Evolutionary conservation across 2,797 vertebrate species (phyloP), one percentile per base, ranked within the genome.

Genomic region (Sternotherus odoratus): DNA sequence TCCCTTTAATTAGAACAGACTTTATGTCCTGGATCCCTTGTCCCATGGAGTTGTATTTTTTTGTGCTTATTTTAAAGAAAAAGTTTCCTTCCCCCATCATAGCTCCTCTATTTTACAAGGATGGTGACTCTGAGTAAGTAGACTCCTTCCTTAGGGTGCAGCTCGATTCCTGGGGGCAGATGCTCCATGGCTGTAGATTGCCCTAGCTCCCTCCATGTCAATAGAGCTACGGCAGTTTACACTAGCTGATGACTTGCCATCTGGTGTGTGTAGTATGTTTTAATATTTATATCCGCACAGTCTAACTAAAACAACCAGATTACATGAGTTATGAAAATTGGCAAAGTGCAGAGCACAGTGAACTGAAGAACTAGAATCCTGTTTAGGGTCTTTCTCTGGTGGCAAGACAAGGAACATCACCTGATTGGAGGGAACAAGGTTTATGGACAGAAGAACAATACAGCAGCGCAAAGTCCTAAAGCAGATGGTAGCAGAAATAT

Each of bases 361-460:
- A 92, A 79, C 4, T 89, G 83, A 86, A 66, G 79, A 83, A 12
- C 28, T 75, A 85, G 10, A 30, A 77, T n/a, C 54, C 49, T 12
- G 77, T 75, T 56, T 90, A 83, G 56, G 72, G 51, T 57, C 77
- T 89, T 87, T 93, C 90, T 80, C 95, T 95, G 2, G 92, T 91
- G 94, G 93, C 88, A 85, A 53, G 60, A 4, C 0, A 26, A 54
- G 75, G 79, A 33, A 95, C 21, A 48, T 26, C 28, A 63, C 74
- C 46, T 36, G 49, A 36, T 78, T 26, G 69, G 82, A 77, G 49
- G 77, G 85, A 92, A 87, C 72, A 56, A 50, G 5, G 3, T 66
- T 28, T 63, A 12, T 50, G 26, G 56, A 48, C 39, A 84, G 56
- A 21, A 85, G 69, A 60, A n/a, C 36, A 11, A 1, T 50, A 15